Evolutionary conservation across 1,140 invertebrate genomes (phyloP), one percentile per base, ranked within the genome.

Genomic region (Choristoneura fumiferana): DNA sequence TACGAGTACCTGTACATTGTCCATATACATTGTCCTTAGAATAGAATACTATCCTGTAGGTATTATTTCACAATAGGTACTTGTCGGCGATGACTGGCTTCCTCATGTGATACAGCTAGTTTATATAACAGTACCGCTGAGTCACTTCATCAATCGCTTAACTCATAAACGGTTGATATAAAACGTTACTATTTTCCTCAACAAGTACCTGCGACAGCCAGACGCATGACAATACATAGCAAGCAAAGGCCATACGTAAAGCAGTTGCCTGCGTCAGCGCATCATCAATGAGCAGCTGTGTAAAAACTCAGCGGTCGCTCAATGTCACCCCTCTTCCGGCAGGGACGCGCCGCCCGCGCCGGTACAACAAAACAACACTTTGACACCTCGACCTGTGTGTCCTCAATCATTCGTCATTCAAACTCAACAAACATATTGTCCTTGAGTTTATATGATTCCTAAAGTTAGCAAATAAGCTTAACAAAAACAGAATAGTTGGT

Each of bases 271-370:
- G 76, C 80, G 78, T 81, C 80, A 81, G 53, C 60, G 71, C 70
- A 76, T 71, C 63, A 73, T 75, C 74, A 73, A 76, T 70, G 65
- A 69, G 71, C 15, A 14, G 34, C 70, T 63, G 63, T 73, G 67
- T 69, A 74, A 73, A 77, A 79, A 81, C 63, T 61, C 61, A 71
- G 80, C 79, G 80, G 82, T 82, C 82, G 76, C 53, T 60, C 78
- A 85, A 85, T 78, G 82, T 85, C 79, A 84, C 78, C 78, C 75
- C 59, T 73, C 73, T 76, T 78, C 75, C 73, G 76, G 67, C 65
- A 73, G 73, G 74, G 76, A 74, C 77, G 63, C 67, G 57, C 56
- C 65, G 72, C 54, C 69, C 60, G 69, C 66, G 64, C 58, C 62
- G 36, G 22, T 6, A 29, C 43, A 49, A 29, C 43, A 33, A 49